Evolutionary conservation across 2,797 vertebrate genomes (phyloP), one percentile per base, ranked within the genome.

Genomic region (Ctenosaura bakeri): DNA sequence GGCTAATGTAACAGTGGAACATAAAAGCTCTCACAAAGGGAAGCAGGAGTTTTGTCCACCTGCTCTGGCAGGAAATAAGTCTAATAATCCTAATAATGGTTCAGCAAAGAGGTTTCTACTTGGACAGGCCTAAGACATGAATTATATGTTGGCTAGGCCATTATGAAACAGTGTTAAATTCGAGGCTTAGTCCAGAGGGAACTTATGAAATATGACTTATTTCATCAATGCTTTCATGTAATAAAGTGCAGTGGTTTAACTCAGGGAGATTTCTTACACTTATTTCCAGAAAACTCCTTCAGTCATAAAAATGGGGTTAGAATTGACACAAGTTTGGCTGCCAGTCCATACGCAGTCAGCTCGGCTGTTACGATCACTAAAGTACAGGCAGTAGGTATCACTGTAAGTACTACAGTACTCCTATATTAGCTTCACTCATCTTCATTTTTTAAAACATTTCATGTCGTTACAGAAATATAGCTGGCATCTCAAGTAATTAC

Each of bases 181-280:
- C 93, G 92, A 91, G 94, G 95, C 94, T 94, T 91, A 83, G 66
- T 95, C 94, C 93, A 59, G 83, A 93, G 96, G 88, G 83, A 93
- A 76, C 92, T 94, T 94, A 92, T 92, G 94, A 95, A 92, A 95
- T 92, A 94, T 38, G 18, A 93, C 95, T 96, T 93, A 93, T 95
- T 95, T 95, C 96, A 96, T 93, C 94, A 94, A 94, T 86, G 86
- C 95, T 96, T 87, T 91, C 95, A 96, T 94, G 94, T 92, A 95
- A 96, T 97, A 97, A 97, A 96, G 79, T 83, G 78, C 90, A 93
- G 95, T 94, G 93, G 96, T 95, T 96, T 96, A 95, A 94, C 93
- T 77, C 92, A 90, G 38, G 95, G 94, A 95, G 90, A 87, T 97
- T 90, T 96, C 94, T 94, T 96, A 92, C 89, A 90, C 90, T 84